These are phyloP conservation scores for Montipora capitata DNA, from an alignment of 92 coral and sea anemone genomes.

Conservation along the genomic window DNA sequence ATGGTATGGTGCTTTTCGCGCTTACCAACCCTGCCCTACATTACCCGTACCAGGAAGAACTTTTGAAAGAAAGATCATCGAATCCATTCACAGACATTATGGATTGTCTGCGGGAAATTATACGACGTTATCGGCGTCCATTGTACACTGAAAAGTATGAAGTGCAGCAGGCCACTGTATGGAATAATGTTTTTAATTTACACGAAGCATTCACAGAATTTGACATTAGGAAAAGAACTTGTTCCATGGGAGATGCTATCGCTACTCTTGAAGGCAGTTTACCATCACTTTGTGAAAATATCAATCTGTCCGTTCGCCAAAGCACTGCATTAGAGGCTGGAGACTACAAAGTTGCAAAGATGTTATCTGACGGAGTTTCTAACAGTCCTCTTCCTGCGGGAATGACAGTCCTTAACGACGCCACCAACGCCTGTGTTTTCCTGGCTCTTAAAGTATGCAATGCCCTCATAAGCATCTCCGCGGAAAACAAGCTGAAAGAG, in stretches of 20 bases:
- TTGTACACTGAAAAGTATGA: slow-evolving; percentile 12
- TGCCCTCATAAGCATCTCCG: neutral
- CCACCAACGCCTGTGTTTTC: slow-evolving; percentile 13
- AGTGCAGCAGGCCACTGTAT: slow-evolving; percentile 35
- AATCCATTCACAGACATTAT: slow-evolving; percentile 22
- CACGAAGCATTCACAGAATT: slow-evolving; percentile 28
- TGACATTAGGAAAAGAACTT: slow-evolving; percentile 19
- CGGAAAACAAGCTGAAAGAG: slow-evolving; percentile 11
- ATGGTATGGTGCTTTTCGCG: slow-evolving; percentile 35
- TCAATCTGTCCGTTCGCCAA: slow-evolving; percentile 29
- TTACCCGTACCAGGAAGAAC: slow-evolving; percentile 41
- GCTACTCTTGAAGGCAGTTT: slow-evolving; percentile 34
- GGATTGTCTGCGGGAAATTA: slow-evolving; percentile 30
- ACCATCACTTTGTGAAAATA: slow-evolving; percentile 18
- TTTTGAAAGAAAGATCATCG: slow-evolving; percentile 17
- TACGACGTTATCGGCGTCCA: slow-evolving; percentile 21
- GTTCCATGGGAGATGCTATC: slow-evolving; percentile 30
- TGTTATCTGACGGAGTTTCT: slow-evolving; percentile 25
- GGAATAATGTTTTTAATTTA: slow-evolving; percentile 19
- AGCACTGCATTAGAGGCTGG: slow-evolving; percentile 25
- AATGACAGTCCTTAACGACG: slow-evolving; percentile 29
- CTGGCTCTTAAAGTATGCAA: too few species aligned
- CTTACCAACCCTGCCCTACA: slow-evolving; percentile 30
- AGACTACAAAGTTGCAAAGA: slow-evolving; percentile 29
- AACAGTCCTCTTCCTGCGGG: neutral